These are phyloP conservation scores for Nannospalax galili DNA, from an alignment of 2,113 vertebrate genomes.

Conservation along the genomic window DNA sequence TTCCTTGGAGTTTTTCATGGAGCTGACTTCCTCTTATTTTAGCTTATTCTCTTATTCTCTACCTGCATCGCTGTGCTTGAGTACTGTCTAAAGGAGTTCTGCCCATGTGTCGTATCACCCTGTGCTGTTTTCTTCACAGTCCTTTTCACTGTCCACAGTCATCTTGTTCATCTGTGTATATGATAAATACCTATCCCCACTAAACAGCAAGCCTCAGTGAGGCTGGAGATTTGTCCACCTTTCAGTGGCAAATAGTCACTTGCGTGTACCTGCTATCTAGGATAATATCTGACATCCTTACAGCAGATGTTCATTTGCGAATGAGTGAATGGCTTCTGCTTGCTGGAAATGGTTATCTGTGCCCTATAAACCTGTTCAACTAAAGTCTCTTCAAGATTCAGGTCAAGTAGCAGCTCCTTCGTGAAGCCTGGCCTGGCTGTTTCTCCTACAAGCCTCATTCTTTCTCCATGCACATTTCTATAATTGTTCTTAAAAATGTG, in stretches of 20 bases:
- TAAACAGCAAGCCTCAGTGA: background rate
- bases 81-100: background rate
- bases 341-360: background rate
- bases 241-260: background rate
- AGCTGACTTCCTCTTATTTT: background rate
- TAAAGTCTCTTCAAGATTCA: constrained; percentile 13
- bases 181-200: background rate
- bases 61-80: background rate
- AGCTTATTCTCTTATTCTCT: background rate
- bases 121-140: background rate
- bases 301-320: background rate
- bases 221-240: background rate
- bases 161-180: background rate
- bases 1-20: background rate
- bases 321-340: background rate
- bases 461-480: background rate
- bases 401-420: background rate
- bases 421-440: background rate
- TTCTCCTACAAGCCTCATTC: background rate
- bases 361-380: constrained; percentile 31
- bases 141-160: background rate
- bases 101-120: background rate
- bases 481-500: background rate
- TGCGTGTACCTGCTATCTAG: background rate
- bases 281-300: background rate